Conservation (phyloP, 2,797 vertebrate species). For the Lutjanus argentimaculatus region DNA sequence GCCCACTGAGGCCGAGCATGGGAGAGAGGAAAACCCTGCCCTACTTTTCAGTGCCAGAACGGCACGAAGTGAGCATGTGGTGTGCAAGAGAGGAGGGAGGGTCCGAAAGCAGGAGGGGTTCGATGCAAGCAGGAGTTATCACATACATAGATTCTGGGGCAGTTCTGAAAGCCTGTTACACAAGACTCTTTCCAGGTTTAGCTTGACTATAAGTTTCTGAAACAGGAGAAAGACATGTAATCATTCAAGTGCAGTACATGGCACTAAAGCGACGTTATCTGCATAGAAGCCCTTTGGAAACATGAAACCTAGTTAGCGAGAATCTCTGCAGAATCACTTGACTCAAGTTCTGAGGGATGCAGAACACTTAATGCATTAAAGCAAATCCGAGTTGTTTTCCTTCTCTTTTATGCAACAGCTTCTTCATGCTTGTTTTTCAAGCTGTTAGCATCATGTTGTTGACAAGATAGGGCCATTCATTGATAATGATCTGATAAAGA, state of each 20-base stretch:
- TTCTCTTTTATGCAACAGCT: conserved; percentile 60
- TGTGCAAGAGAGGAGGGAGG: conserved; percentile 55
- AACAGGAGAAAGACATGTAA: conserved; percentile 26
- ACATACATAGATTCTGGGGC: conserved; percentile 66
- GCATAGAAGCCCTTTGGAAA: conserved; percentile 1
- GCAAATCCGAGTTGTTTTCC: conserved; percentile 48
- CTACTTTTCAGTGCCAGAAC: conserved; percentile 80
- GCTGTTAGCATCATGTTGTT: conserved; percentile 56
- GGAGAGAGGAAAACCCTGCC: conserved; percentile 84
- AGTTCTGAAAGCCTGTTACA: conserved; percentile 81
- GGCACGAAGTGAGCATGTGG: conserved; percentile 74
- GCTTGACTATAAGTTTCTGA: conserved; percentile 63
- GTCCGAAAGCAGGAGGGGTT: conserved; percentile 33
- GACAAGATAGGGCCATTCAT: conserved; percentile 56
- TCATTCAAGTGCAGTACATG: conserved; percentile 1
- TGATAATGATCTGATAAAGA: conserved; percentile 72
- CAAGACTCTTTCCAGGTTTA: conserved; percentile 82
- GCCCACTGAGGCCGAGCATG: conserved; percentile 61
- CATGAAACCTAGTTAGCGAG: conserved; percentile 21
- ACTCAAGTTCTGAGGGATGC: conserved; percentile 15
- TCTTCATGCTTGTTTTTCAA: conserved; percentile 61
- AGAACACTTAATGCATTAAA: conserved; percentile 43
- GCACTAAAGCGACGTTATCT: conserved; percentile 8
- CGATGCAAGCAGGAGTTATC: conserved; percentile 65
- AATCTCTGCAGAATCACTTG: conserved; percentile 47